Evolutionary conservation across 2,113 vertebrate species (phyloP), one percentile per base, ranked within the genome.

Genomic region (Festucalex cinctus): DNA sequence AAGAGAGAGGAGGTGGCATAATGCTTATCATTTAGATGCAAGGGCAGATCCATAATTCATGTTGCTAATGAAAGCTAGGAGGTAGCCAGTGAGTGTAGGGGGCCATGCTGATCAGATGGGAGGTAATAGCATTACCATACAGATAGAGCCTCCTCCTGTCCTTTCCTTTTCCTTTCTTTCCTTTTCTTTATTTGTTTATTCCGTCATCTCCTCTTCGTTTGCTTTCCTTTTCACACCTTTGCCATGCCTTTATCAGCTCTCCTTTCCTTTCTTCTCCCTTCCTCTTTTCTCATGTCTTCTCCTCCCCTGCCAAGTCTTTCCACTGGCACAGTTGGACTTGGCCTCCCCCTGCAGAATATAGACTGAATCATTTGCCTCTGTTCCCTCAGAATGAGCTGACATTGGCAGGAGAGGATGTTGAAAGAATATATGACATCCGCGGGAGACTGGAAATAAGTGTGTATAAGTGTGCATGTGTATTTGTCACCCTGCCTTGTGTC

Each of bases 41-140:
- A 70, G 69, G 74, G 83, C 72, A 79, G 83, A 86, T 90, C 88
- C 86, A 90, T 90, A 85, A 88, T 88, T 90, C 88, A 88, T 90
- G 81, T 65, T 82, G 80, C 78, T 86, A 90, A 88, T 88, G 85
- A 88, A 90, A 86, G 83, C 84, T 78, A 73, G 84, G 76, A 81
- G 77, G 73, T 76, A 74, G 78, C 80, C 75, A 76, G 76, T 62
- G 77, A 85, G 74, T 67, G 74, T 72, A 79, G 78, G 67, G 64
- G 69, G 78, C 72, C 65, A 68, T 73, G 79, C 70, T 83, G 84
- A 86, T 88, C 85, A 79, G 84, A 83, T 79, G 81, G 79, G 76
- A 83, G 75, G 81, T 80, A 88, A 84, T 79, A 69, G 70, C 57
- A 85, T 84, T 85, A 85, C 72, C 86, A 89, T 87, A 86, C 79